Percentiles rank a stretch among this genome's conserved stretches.
Conservation (phyloP, 2,888 invertebrate species). For the Geophilus truncorum region DNA sequence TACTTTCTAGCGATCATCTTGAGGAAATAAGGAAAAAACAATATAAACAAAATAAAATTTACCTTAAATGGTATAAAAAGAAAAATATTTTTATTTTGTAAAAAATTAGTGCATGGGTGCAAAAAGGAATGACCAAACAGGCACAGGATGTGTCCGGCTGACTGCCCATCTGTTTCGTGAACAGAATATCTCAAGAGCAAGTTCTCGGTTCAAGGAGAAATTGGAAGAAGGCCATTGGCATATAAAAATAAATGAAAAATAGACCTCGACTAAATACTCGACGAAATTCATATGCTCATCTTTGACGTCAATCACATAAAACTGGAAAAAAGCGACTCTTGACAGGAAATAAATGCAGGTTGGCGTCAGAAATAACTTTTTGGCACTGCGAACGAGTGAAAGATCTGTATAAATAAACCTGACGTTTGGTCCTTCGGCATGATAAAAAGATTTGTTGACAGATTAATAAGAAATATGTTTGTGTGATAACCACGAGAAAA, state of each 20-base stretch:
- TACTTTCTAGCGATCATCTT: too few relatives aligned
- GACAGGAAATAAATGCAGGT: background rate
- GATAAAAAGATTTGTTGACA: background rate
- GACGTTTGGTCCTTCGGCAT: background rate
- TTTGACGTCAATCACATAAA: background rate
- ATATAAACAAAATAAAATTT: background rate
- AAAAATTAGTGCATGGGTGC: background rate
- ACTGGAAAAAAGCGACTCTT: background rate
- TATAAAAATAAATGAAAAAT: slow-evolving; percentile 17
- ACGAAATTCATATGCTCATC: background rate
- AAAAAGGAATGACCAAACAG: slow-evolving; percentile 25
- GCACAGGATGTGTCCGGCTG: slow-evolving; percentile 27
- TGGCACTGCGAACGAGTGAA: background rate
- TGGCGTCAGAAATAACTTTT: background rate
- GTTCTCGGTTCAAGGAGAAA: slow-evolving; percentile 27
- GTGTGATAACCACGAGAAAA: background rate
- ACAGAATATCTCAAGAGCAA: slow-evolving; percentile 27
- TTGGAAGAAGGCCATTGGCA: slow-evolving; percentile 21
- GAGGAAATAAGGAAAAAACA: background rate
- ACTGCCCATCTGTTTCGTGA: slow-evolving; percentile 25
- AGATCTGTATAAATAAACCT: background rate
- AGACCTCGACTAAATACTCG: background rate
- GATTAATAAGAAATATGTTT: background rate
- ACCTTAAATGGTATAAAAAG: too few relatives aligned
- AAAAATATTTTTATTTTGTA: background rate